A percentile compares a stretch with the other conserved stretches of the same genome.
phyloP scores from a whole-genome alignment of 2,797 vertebrate genomes.

The Argentina silus region DNA sequence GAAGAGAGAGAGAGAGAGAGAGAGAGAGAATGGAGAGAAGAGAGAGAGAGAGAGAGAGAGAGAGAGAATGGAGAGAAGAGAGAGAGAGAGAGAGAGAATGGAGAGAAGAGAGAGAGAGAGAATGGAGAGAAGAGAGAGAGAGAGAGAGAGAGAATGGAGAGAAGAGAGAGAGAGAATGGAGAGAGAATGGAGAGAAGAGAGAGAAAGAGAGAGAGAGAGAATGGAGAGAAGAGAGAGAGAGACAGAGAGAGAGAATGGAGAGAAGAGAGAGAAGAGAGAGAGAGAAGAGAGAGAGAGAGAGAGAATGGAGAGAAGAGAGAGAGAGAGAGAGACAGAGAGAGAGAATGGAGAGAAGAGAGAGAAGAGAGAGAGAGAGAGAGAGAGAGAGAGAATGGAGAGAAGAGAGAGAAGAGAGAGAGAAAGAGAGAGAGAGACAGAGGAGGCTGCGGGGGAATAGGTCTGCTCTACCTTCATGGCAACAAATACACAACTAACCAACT shows the following conservation, averaged over 20 bases:
- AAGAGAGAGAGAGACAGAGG: too few relatives aligned
- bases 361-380: neutral
- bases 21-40: too few relatives aligned
- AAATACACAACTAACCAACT: too few relatives aligned
- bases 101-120: neutral
- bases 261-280: conserved; percentile 13
- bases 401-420: too few relatives aligned
- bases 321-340: neutral
- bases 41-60: neutral
- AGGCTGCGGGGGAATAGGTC: too few relatives aligned
- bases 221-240: neutral
- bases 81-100: conserved; percentile 17
- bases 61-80: neutral
- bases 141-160: neutral
- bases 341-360: neutral
- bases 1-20: too few relatives aligned
- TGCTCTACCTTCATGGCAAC: too few relatives aligned
- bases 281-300: neutral
- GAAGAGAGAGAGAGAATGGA: too few relatives aligned
- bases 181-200: too few relatives aligned
- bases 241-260: neutral
- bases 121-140: neutral
- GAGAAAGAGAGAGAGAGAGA: too few relatives aligned
- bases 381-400: too few relatives aligned
- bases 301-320: neutral